Evolutionary conservation across 2,797 vertebrate genomes (phyloP), one percentile per base, ranked within the genome.

Genomic region (Enoplosus armatus): DNA sequence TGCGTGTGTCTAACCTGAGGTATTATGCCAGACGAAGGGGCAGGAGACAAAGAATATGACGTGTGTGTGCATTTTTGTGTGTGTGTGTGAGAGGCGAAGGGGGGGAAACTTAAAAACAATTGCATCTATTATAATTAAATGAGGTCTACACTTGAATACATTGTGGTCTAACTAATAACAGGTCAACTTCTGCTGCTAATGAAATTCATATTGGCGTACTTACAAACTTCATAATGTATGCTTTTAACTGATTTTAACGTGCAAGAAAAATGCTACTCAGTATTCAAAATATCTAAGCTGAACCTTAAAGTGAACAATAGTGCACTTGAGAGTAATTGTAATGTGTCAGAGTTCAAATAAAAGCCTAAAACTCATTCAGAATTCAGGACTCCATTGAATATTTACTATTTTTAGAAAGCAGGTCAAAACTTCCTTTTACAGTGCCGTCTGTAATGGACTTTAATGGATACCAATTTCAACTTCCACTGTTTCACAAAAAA

Each of bases 1-100:
- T 67, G 71, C 27, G 48, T 65, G 87, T 84, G 79, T 88, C 82
- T 85, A 90, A 91, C 90, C 90, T 90, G 85, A 88, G 85, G 79
- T 85, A 81, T 90, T 84, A 86, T 89, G 86, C 85, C 91, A 92
- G 83, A 91, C 79, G 7, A 83, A 61, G 75, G 72, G 80, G 75
- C 76, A 83, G 54, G 24, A 76, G 83, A 91, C 86, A 90, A 89
- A 90, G 87, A 60, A 77, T 63, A 81, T 77, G 82, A 77, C 41
- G 72, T 77, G 75, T 82, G 69, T 71, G 47, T 69, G 26, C 64
- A 47, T 79, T 41, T 41, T 14, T 61, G 33, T 63, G 70, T 33
- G 47, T 70, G 64, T 71, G 41, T 59, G 72, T 31, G 51, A 50
- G 69, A 62, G 60, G 43, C 16, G 9, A 65, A 53, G 61, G 77